These are phyloP conservation scores for Myiopsitta monachus DNA, from an alignment of 2,113 vertebrate genomes.

Conservation along the genomic window DNA sequence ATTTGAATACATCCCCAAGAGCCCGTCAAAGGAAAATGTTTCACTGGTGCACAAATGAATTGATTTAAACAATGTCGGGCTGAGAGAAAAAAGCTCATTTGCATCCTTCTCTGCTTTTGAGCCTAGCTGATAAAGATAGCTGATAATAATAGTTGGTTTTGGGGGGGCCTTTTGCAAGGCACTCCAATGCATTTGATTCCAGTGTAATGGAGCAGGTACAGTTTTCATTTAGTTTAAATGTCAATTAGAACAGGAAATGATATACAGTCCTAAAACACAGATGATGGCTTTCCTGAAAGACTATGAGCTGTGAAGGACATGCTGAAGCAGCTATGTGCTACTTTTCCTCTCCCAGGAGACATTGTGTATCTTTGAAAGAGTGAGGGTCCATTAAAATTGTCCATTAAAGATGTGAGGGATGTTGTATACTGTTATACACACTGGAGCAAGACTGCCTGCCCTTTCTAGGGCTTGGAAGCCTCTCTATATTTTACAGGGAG, in stretches of 20 bases:
- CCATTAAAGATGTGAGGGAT: background rate
- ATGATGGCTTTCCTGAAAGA: conserved; percentile 62
- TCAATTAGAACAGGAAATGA: conserved; percentile 69
- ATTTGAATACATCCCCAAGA: background rate
- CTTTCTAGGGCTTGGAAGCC: background rate
- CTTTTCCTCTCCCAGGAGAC: background rate
- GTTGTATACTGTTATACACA: fast-evolving
- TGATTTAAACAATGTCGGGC: fast-evolving
- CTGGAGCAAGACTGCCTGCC: too few species aligned
- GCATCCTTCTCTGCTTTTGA: background rate
- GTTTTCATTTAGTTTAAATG: conserved; percentile 76
- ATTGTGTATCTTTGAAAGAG: background rate
- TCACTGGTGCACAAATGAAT: background rate
- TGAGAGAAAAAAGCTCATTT: background rate
- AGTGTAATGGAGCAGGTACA: conserved; percentile 62
- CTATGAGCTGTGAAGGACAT: conserved; percentile 70
- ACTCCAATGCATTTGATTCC: conserved; percentile 66
- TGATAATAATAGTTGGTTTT: conserved; percentile 10
- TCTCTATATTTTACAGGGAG: background rate
- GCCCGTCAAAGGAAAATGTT: background rate
- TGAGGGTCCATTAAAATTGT: background rate
- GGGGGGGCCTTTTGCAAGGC: conserved; percentile 51
- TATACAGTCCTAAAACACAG: conserved; percentile 70
- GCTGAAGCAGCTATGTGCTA: fast-evolving
- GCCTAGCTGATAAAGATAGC: background rate